These are phyloP conservation scores for Chaetops frenatus DNA, from an alignment of 2,113 vertebrate species.

Conservation along the genomic window DNA sequence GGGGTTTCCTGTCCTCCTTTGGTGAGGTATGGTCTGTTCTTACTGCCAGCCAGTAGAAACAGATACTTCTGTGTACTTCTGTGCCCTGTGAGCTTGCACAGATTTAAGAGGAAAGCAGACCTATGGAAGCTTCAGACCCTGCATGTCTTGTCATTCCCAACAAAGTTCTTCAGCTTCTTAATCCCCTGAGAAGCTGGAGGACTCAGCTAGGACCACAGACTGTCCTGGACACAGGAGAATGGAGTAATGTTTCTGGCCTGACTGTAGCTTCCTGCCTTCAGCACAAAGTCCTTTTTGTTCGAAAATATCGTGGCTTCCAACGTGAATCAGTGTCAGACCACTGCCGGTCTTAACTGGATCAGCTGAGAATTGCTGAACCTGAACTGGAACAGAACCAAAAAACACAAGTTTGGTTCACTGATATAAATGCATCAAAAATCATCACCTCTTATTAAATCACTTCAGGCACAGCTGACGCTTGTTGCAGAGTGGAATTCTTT, in stretches of 20 bases:
- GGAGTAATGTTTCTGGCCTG: neutral
- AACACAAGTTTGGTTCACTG: neutral
- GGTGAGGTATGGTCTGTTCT: neutral
- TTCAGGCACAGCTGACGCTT: neutral
- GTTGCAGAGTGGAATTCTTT: neutral
- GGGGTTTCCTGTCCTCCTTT: neutral
- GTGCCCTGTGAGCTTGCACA: neutral
- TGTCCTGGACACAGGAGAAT: neutral
- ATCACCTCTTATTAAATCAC: neutral
- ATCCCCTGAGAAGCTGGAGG: neutral
- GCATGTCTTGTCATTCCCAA: neutral
- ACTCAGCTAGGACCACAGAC: neutral
- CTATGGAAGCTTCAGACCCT: neutral
- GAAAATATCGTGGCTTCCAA: neutral
- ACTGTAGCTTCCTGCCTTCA: neutral
- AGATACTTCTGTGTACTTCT: rapidly evolving
- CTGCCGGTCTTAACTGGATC: neutral
- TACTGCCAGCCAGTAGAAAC: neutral
- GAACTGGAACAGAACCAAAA: neutral
- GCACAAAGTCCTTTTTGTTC: neutral
- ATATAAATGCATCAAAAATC: neutral
- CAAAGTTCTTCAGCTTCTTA: neutral
- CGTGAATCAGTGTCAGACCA: neutral
- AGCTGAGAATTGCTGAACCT: neutral
- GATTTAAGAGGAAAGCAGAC: neutral